Base-by-base conservation (phyloP, 1,140 invertebrate species). In the Drosophila kikkawai region DNA sequence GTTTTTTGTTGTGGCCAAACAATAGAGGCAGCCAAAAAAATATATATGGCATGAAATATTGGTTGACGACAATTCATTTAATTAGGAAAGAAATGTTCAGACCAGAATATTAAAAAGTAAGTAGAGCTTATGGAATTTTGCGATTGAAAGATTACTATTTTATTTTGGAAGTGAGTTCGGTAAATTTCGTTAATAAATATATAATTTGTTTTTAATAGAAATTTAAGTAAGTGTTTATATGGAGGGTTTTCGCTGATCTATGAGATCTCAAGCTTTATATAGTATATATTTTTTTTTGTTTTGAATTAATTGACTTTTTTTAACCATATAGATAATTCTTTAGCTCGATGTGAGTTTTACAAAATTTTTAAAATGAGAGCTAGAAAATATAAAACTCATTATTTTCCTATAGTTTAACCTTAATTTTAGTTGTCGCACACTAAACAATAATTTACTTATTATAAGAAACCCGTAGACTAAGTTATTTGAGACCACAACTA, bases 401-500 rank as follows among this genome's bases (percentile, higher is more conserved):
- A 34, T 34, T 19, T 7, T 2, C 13, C 3, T 29, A 9, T 11
- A 4, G 26, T 15, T 3, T 15, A 15, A 32, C 0, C 7, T 8
- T 15, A n/a, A 29, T 15, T 22, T 15, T 22, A 22, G 13, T 37
- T 29, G 17, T 17, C 4, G 15, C 11, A 44, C 37, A 15, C 8
- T 15, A 4, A 0, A 7, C 1, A 17, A 41, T 41, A 57, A 11
- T 26, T 57, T 32, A 29, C 5, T 5, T 34, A 12, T 41, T 50
- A 50, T 3, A 29, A 29, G 8, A 9, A 44, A 26, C 12, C 3
- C 8, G 2, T 13, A 19, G 22, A 32, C 42, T 12, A 44, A 42
- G 19, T 41, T 60, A 6, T 48, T 77, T 76, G 73, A 50, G 64
- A 69, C 55, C 32, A 44, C 12, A 51, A 19, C 36, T 53, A 67